These are phyloP conservation scores for Pocillopora verrucosa DNA, from an alignment of 64 coral and sea anemone species.

Conservation along the genomic window DNA sequence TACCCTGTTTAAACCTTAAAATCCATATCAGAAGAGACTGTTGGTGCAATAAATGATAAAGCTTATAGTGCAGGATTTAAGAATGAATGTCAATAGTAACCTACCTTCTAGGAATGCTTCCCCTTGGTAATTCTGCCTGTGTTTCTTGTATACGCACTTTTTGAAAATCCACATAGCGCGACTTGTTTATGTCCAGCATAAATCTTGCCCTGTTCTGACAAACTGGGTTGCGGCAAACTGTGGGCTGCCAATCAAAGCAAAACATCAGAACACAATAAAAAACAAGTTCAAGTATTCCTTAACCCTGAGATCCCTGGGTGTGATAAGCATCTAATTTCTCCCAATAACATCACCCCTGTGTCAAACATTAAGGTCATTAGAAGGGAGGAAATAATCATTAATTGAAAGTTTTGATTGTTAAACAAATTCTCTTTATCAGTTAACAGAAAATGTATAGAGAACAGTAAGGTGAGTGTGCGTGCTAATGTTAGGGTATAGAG, in stretches of 20 bases:
- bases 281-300: no score
- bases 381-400: not conserved
- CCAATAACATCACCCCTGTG: no score
- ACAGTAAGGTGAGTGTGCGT: no score
- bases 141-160: slow-evolving; percentile 98
- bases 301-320: no score
- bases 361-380: no score
- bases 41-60: not conserved
- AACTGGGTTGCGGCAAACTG: slow-evolving; percentile 94
- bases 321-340: no score
- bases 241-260: slow-evolving; percentile 65
- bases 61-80: not conserved
- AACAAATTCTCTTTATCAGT: no score
- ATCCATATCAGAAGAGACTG: not conserved
- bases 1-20: not conserved
- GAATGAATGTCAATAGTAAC: not conserved
- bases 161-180: slow-evolving; percentile 99
- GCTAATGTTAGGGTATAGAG: no score
- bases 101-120: slow-evolving; percentile 98
- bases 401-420: no score
- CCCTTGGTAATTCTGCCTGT: slow-evolving; percentile 91
- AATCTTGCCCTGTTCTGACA: slow-evolving; percentile 98
- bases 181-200: slow-evolving; percentile 98
- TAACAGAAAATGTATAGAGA: no score
- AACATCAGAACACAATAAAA: not conserved